These are phyloP conservation scores for Cryptotis parvus DNA, from an alignment of 2,113 vertebrate genomes.

Conservation along the genomic window DNA sequence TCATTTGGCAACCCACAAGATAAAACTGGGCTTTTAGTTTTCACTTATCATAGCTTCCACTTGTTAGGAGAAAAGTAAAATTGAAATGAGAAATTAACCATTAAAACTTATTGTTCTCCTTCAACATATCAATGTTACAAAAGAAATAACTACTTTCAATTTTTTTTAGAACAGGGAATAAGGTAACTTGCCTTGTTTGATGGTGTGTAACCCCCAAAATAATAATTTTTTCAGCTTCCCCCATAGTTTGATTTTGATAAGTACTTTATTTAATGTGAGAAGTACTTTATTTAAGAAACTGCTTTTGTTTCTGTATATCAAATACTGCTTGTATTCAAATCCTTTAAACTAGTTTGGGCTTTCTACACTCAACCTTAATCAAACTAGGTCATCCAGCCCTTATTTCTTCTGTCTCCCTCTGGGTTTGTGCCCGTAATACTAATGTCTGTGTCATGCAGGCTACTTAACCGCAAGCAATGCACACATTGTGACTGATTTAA, in stretches of 20 bases:
- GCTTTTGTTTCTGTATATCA: background rate
- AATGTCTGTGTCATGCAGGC: background rate
- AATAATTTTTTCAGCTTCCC: background rate
- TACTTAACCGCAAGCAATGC: conserved; percentile 27
- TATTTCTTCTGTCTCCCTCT: background rate
- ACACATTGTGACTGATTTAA: conserved; percentile 9
- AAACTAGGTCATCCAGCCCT: background rate
- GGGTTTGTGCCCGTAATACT: background rate
- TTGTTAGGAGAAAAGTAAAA: background rate
- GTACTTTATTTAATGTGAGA: background rate
- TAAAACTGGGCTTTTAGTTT: conserved; percentile 14
- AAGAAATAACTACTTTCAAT: background rate
- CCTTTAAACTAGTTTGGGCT: background rate
- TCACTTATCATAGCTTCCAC: background rate
- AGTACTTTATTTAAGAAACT: conserved; percentile 8
- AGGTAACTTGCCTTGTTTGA: background rate
- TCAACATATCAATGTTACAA: conserved; percentile 29
- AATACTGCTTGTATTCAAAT: background rate
- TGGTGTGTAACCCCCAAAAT: background rate
- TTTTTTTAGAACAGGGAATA: background rate
- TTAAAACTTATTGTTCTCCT: background rate
- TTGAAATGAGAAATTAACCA: background rate
- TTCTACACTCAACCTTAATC: background rate
- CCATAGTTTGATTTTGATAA: background rate
- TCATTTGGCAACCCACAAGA: background rate